Conservation (phyloP, 2,888 invertebrate genomes). For the Epirrita christyi region DNA sequence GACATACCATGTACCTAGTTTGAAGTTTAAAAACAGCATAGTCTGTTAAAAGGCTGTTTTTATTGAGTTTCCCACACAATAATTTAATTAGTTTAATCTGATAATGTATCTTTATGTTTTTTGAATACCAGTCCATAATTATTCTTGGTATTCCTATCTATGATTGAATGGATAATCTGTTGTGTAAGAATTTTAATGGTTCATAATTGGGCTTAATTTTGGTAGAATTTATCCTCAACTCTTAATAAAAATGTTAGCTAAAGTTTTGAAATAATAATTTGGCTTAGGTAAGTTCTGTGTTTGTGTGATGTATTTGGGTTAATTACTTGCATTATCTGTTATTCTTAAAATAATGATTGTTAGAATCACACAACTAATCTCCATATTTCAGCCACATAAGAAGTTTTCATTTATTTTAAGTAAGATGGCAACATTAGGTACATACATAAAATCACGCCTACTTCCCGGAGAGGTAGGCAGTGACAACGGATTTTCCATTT, state of each 20-base stretch:
- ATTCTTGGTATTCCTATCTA: constrained; percentile 19
- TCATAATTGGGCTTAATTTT: constrained; percentile 1
- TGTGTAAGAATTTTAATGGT: neutral
- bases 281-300: too few relatives aligned
- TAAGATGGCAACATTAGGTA: too few relatives aligned
- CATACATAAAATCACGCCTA: too few relatives aligned
- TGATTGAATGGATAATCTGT: neutral
- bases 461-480: too few relatives aligned
- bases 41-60: constrained; percentile 11
- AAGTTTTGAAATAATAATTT: too few relatives aligned
- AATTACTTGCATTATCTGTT: too few relatives aligned
- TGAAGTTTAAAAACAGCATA: constrained; percentile 7
- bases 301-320: too few relatives aligned
- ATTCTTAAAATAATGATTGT: too few relatives aligned
- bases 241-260: neutral
- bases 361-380: too few relatives aligned
- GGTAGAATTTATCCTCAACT: neutral
- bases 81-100: constrained; percentile 19
- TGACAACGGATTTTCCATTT: too few relatives aligned
- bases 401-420: too few relatives aligned
- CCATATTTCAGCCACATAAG: too few relatives aligned
- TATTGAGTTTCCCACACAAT: constrained; percentile 32
- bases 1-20: constrained; percentile 9
- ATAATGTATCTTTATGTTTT: constrained; percentile 15
- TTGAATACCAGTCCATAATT: neutral